Evolutionary conservation across 2,888 invertebrate genomes (phyloP).

Genomic region (Phymatocera aterrima): DNA sequence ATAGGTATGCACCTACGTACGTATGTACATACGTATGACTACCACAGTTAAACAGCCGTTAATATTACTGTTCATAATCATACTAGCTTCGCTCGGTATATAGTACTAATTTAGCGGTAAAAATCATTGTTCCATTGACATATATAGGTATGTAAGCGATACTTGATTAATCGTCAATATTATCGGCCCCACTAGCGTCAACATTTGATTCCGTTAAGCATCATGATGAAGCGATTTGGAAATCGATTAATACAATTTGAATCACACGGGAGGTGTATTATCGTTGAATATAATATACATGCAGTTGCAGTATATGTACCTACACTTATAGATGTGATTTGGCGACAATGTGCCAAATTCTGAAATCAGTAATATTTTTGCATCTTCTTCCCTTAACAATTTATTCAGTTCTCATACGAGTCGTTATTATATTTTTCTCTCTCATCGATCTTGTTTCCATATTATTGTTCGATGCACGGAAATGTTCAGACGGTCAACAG

Average conservation of each 20-base stretch:
- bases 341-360: neutral
- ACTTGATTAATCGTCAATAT: neutral
- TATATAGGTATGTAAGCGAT: neutral
- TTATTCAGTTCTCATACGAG: neutral
- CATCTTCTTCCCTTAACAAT: neutral
- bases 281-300: too few species aligned
- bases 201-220: neutral
- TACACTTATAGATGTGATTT: neutral
- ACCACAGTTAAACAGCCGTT: slow-evolving; percentile 34
- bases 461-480: slow-evolving; percentile 13
- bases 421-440: neutral
- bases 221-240: neutral
- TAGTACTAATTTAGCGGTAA: neutral
- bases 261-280: neutral
- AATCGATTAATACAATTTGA: neutral
- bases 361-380: neutral
- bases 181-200: neutral
- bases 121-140: neutral
- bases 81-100: neutral
- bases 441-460: neutral
- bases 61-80: slow-evolving; percentile 20
- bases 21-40: neutral
- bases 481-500: neutral
- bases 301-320: too few species aligned
- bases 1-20: neutral